Base-by-base conservation (phyloP, 2,113 vertebrate species). In the Aramus guarauna region DNA sequence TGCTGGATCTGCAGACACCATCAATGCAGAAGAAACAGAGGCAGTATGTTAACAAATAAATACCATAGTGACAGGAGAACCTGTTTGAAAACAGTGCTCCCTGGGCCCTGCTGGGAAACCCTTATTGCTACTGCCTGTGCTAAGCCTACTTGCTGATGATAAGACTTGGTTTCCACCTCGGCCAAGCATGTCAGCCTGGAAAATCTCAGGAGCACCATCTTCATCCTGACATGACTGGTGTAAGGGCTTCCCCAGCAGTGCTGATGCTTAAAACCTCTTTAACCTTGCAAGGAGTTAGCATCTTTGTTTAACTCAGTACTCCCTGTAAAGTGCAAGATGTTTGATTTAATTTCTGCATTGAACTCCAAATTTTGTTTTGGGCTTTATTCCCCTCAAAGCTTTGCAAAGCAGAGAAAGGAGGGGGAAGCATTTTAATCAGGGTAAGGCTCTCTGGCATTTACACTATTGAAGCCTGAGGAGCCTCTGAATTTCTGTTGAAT, bases 401-500 rank as follows among this genome's bases (percentile, higher is more conserved):
- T 81, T 91, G 22, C 58, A 85, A 87, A 94, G 71, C 59, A 56
- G 62, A 86, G 79, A 37, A 74, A 23, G 63, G 36, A 69, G 21
- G 19, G 43, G 12, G 26, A 74, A 90, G 78, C 41, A 79, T 96
- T 98, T 97, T 87, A 96, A 96, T 97, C 91, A 36, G 96, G 60
- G 60, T 85, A 90, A 81, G 68, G 76, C 92, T 96, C 96, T 96
- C 50, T 85, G 95, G 89, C 73, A 86, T 96, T 92, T 92, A 66
- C 79, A 45, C 93, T 96, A 62, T 88, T 97, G 81, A 88, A 96
- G 88, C 93, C 92, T 92, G 90, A 93, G 90, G 64, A 94, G 87
- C 45, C 58, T 96, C 94, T 96, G 88, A 96, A 88, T 96, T 96
- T 93, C 79, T 37, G 10, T 78, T 98, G 96, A 98, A 97, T 95